phyloP scores from a whole-genome alignment of 2,888 invertebrate species.

The Lithosia quadra region DNA sequence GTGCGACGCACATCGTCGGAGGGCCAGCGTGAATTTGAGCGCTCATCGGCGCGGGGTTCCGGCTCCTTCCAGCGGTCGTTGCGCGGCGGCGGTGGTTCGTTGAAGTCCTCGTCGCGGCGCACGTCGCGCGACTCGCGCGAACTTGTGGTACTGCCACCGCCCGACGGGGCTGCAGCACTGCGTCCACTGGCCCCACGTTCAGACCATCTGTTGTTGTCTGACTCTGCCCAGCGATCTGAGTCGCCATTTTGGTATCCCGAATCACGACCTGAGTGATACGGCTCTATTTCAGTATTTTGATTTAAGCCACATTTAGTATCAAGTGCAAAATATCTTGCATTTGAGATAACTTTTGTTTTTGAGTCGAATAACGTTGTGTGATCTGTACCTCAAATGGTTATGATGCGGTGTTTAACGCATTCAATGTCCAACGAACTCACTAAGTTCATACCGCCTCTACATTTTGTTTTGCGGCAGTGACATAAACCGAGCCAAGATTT shows the following conservation, averaged over 20 bases:
- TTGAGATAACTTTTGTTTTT: not conserved
- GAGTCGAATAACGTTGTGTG: no score
- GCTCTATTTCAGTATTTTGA: not conserved
- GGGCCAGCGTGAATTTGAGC: constrained; percentile 77
- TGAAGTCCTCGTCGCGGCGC: constrained; percentile 60
- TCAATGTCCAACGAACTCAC: no score
- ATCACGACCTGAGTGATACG: constrained; percentile 72
- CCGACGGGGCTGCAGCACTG: constrained; percentile 38
- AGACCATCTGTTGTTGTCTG: constrained; percentile 58
- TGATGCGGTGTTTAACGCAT: no score
- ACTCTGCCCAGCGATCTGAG: constrained; percentile 80
- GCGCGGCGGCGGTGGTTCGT: constrained; percentile 80
- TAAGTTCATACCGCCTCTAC: no score
- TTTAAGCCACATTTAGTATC: not conserved
- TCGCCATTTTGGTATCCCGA: constrained; percentile 83
- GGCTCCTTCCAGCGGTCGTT: constrained; percentile 90
- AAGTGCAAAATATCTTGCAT: not conserved
- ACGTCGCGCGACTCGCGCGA: constrained; percentile 62
- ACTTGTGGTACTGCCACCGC: constrained; percentile 55
- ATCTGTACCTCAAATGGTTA: no score
- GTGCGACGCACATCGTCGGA: constrained; percentile 82
- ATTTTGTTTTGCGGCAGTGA: no score
- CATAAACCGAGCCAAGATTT: no score
- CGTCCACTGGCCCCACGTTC: constrained; percentile 58
- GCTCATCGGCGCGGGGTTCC: constrained; percentile 77